Conservation (phyloP, 2,113 vertebrate genomes). For the Nibea albiflora region DNA sequence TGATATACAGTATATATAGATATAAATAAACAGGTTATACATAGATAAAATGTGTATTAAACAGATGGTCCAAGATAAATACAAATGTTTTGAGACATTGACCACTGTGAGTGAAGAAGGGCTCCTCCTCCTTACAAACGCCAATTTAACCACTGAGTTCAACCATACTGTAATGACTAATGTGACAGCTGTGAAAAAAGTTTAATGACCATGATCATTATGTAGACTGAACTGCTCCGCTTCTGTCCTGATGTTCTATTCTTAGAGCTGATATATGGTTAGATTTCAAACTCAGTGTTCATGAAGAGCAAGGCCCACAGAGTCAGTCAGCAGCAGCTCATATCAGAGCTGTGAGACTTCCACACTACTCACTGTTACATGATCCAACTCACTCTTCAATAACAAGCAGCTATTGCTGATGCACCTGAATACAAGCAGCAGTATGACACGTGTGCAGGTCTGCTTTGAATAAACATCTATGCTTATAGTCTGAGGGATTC, state of each 20-base stretch:
- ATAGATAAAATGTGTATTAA: too few species aligned
- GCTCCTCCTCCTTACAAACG: too few species aligned
- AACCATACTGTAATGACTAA: background rate
- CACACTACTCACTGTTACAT: background rate
- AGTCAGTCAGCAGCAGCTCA: background rate
- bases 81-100: too few species aligned
- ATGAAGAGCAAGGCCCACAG: background rate
- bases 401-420: background rate
- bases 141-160: background rate
- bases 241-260: background rate
- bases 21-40: too few species aligned
- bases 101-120: too few species aligned
- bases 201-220: background rate
- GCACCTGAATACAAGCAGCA: background rate
- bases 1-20: too few species aligned
- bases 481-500: background rate
- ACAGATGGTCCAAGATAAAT: too few species aligned
- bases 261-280: background rate
- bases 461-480: constrained; percentile 1
- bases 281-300: background rate
- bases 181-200: background rate
- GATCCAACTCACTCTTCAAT: background rate
- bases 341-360: background rate
- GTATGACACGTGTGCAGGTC: background rate
- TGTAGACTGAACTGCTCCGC: background rate